These are phyloP conservation scores for Neria commutata DNA, from an alignment of 2,888 invertebrate species.

Conservation along the genomic window DNA sequence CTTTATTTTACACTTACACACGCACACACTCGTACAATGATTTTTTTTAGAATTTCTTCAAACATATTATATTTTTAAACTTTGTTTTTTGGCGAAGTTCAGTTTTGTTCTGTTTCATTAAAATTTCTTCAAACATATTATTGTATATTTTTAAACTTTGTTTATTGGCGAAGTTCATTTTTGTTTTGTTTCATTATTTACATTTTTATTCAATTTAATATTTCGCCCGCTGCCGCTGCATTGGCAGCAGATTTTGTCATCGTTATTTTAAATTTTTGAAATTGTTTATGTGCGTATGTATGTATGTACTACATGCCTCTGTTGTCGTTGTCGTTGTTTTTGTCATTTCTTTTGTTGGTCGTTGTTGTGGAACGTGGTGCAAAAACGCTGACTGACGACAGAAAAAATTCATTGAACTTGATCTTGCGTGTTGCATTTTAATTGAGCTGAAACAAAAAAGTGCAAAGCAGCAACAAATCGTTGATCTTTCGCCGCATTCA, in stretches of 20 bases:
- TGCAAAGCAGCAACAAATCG: neutral
- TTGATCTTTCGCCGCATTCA: slow-evolving; percentile 30
- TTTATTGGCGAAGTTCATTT: neutral
- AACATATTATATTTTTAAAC: slow-evolving; percentile 9
- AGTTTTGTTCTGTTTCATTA: slow-evolving; percentile 4
- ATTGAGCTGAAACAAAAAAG: neutral
- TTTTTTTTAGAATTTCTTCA: slow-evolving; percentile 20
- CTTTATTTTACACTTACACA: slow-evolving; percentile 22
- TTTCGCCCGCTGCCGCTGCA: slow-evolving; percentile 8
- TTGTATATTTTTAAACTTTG: slow-evolving; percentile 8
- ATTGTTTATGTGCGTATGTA: slow-evolving; percentile 16
- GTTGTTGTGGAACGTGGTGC: slow-evolving; percentile 27
- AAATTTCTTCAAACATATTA: slow-evolving; percentile 13
- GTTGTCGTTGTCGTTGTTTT: slow-evolving; percentile 20
- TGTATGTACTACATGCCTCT: neutral
- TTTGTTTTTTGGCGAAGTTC: slow-evolving; percentile 8
- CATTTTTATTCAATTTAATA: slow-evolving; percentile 6
- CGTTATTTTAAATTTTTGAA: slow-evolving; percentile 56
- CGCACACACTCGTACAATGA: no score
- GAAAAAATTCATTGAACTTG: slow-evolving; percentile 55
- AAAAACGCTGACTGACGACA: slow-evolving; percentile 28
- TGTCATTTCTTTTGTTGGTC: slow-evolving; percentile 21
- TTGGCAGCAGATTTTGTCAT: slow-evolving; percentile 50
- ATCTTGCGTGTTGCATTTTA: slow-evolving; percentile 35
- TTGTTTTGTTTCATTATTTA: slow-evolving; percentile 19